phyloP scores from a whole-genome alignment of 2,797 vertebrate species.

The Rhincodon typus region DNA sequence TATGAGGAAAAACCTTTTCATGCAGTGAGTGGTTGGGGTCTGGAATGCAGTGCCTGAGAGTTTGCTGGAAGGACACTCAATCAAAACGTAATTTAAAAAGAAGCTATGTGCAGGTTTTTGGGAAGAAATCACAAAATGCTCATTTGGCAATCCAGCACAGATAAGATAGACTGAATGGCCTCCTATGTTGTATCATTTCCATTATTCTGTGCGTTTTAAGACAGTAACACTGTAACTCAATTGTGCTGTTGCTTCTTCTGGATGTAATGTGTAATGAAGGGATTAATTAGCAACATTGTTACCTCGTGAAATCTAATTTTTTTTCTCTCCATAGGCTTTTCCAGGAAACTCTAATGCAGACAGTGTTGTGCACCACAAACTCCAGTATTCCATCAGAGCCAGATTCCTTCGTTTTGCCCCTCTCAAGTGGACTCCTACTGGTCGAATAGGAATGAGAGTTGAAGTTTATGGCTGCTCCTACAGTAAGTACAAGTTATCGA shows the following conservation, averaged over 20 bases:
- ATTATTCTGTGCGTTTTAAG: not conserved
- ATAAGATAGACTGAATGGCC: no score
- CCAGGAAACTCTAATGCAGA: slow-evolving; percentile 82
- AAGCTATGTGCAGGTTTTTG: no score
- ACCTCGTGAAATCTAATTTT: no score
- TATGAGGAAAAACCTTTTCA: no score
- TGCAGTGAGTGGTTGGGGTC: no score
- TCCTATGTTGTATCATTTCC: no score
- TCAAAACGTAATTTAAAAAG: no score
- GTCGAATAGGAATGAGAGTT: slow-evolving; percentile 77
- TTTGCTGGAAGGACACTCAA: no score
- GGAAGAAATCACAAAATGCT: no score
- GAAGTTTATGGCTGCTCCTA: slow-evolving; percentile 87
- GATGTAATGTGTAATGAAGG: not conserved
- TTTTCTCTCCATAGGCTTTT: slow-evolving; percentile 64
- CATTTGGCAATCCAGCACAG: no score
- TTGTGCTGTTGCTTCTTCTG: not conserved
- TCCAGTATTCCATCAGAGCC: slow-evolving; percentile 75
- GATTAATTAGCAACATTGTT: no score
- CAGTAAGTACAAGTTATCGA: slow-evolving; percentile 68
- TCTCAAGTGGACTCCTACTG: slow-evolving; percentile 75
- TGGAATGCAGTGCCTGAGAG: no score
- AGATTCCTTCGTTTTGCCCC: slow-evolving; percentile 84
- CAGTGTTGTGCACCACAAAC: slow-evolving; percentile 75
- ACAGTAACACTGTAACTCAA: not conserved